A percentile compares a stretch with the other conserved stretches of the same genome.
These are phyloP conservation scores for Gallinago nigripennis DNA, from an alignment of 2,797 vertebrate genomes.

Conservation along the genomic window DNA sequence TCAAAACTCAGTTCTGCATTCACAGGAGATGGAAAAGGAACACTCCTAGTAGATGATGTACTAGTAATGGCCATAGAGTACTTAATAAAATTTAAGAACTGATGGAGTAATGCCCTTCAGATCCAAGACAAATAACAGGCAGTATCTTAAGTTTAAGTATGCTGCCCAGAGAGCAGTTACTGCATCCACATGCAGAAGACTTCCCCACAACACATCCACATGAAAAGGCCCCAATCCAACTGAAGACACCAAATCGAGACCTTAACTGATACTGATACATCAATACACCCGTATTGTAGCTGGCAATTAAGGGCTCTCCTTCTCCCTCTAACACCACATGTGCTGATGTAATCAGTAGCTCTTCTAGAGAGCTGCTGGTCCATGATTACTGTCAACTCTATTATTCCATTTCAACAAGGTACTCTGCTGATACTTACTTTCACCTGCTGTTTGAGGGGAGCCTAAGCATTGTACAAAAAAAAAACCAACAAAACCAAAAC, in stretches of 20 bases:
- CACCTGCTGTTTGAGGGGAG: not conserved
- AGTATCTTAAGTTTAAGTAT: not conserved
- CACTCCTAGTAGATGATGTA: not conserved
- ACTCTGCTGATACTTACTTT: not conserved
- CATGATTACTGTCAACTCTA: not conserved
- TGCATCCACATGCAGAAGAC: not conserved
- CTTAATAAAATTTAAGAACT: not conserved
- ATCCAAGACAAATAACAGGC: not conserved
- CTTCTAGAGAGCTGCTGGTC: not conserved
- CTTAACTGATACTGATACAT: no score
- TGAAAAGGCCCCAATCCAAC: not conserved
- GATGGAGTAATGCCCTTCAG: not conserved
- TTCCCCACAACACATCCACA: not conserved
- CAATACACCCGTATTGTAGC: accelerated
- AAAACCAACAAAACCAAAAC: no score
- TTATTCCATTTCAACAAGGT: not conserved
- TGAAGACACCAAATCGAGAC: not conserved
- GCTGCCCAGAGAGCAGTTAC: not conserved
- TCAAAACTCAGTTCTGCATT: not conserved
- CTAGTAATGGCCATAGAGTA: not conserved
- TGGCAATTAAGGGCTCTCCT: not conserved
- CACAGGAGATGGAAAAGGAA: not conserved
- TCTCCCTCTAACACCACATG: not conserved
- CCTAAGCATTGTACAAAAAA: not conserved
- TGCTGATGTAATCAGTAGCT: not conserved